These are phyloP conservation scores for Ochropleura plecta DNA, from an alignment of 2,888 invertebrate species.

Conservation along the genomic window DNA sequence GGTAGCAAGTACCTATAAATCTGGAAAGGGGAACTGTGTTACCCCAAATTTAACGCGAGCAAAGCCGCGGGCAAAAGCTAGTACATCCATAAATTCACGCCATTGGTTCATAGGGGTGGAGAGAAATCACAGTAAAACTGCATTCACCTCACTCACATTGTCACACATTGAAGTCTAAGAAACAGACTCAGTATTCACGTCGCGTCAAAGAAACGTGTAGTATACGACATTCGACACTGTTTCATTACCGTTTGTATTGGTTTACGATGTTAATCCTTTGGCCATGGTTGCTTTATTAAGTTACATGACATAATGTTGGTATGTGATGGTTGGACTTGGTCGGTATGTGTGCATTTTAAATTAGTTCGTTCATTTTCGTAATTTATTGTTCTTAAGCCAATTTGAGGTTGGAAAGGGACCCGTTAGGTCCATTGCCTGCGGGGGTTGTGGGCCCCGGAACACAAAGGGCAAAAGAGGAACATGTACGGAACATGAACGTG, in stretches of 20 bases:
- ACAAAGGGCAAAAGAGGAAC: no score
- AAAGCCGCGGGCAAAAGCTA: no score
- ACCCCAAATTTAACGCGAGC: no score
- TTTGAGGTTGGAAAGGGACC: background rate
- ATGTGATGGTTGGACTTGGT: conserved; percentile 1
- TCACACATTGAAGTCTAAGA: conserved; percentile 9
- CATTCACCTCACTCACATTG: background rate
- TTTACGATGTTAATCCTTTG: conserved; percentile 28
- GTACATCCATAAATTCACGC: no score
- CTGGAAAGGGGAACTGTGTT: no score
- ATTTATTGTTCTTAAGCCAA: background rate
- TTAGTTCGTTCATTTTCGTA: conserved; percentile 6
- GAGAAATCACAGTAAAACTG: background rate
- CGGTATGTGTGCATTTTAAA: conserved; percentile 2
- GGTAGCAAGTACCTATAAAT: no score
- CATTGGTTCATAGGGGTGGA: no score
- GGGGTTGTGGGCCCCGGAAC: no score
- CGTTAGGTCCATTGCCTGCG: no score
- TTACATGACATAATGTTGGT: conserved; percentile 33
- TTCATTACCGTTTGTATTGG: conserved; percentile 39
- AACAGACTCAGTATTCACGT: conserved; percentile 35
- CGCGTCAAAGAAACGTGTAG: conserved; percentile 14
- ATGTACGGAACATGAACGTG: no score
- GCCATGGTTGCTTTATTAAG: background rate
- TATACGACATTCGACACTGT: conserved; percentile 31